These are phyloP conservation scores for Cliona cf. orientalis DNA, from an alignment of 37 sponge, comb jelly and placozoan genomes.

Conservation along the genomic window DNA sequence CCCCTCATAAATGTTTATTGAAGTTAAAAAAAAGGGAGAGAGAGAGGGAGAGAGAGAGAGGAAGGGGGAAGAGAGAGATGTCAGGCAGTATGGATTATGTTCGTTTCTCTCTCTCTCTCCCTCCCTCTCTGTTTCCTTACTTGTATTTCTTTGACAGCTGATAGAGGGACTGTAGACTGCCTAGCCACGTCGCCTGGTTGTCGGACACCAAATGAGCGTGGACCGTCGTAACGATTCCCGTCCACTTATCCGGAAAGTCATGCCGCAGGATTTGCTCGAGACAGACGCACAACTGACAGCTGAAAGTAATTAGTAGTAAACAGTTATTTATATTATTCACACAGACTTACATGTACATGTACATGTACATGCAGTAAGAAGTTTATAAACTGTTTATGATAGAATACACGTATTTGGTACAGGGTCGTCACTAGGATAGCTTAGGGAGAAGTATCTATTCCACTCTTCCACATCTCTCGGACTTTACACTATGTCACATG, in stretches of 20 bases:
- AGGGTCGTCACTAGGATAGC: too few species aligned
- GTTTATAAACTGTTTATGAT: too few species aligned
- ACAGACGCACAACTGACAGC: conserved; percentile 85
- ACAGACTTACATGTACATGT: too few species aligned
- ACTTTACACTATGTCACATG: too few species aligned
- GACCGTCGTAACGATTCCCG: conserved; percentile 59
- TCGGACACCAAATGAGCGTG: conserved; percentile 64
- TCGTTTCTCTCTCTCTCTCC: background rate
- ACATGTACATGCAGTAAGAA: too few species aligned
- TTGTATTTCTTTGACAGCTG: conserved; percentile 85
- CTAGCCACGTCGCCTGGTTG: conserved; percentile 70
- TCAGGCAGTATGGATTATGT: background rate
- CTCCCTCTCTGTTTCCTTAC: conserved; percentile 41
- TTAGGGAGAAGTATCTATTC: too few species aligned
- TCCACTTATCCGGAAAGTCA: conserved; percentile 91
- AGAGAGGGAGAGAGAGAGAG: conserved; percentile 18
- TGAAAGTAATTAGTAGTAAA: too few species aligned
- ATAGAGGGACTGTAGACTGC: conserved; percentile 60
- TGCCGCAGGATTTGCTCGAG: conserved; percentile 77
- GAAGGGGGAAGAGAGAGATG: conserved; percentile 20
- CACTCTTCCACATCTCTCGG: too few species aligned
- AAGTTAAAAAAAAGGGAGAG: conserved; percentile 2
- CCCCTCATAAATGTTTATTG: too few species aligned
- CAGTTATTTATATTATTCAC: background rate
- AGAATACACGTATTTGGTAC: too few species aligned